These are phyloP conservation scores for Sthenelais limicola DNA, from an alignment of 2,888 invertebrate genomes.

Conservation along the genomic window DNA sequence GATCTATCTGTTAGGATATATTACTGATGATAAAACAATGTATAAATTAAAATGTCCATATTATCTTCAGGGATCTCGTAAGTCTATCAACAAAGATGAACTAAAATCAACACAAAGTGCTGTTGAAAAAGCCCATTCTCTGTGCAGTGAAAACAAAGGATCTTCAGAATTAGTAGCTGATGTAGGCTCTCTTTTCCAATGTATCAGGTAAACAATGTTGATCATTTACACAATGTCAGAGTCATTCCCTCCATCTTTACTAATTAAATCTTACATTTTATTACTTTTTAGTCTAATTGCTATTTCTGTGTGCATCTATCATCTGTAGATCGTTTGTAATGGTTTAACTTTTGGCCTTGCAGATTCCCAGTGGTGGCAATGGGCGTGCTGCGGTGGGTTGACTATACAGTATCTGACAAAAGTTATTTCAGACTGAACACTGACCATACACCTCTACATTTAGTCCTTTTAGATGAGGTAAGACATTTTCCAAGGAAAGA, in stretches of 20 bases:
- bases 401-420: conserved; percentile 93
- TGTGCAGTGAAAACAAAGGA: conserved; percentile 91
- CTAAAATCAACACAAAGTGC: conserved; percentile 91
- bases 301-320: too few relatives aligned
- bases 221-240: not conserved
- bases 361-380: conserved; percentile 96
- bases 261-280: too few relatives aligned
- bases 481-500: not conserved
- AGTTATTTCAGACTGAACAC: conserved; percentile 97
- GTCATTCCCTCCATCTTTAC: not conserved
- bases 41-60: too few relatives aligned
- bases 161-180: conserved; percentile 95
- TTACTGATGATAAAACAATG: too few relatives aligned
- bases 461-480: conserved; percentile 92
- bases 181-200: conserved; percentile 84
- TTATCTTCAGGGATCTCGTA: conserved; percentile 63
- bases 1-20: not conserved
- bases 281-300: too few relatives aligned
- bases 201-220: conserved; percentile 63
- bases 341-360: too few relatives aligned
- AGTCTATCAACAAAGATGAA: conserved; percentile 86
- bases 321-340: too few relatives aligned
- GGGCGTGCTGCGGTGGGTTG: conserved; percentile 94
- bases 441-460: conserved; percentile 95
- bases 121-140: conserved; percentile 92